Evolutionary conservation across 2,888 invertebrate species (phyloP).

Genomic region (Dicyrtomina minuta): DNA sequence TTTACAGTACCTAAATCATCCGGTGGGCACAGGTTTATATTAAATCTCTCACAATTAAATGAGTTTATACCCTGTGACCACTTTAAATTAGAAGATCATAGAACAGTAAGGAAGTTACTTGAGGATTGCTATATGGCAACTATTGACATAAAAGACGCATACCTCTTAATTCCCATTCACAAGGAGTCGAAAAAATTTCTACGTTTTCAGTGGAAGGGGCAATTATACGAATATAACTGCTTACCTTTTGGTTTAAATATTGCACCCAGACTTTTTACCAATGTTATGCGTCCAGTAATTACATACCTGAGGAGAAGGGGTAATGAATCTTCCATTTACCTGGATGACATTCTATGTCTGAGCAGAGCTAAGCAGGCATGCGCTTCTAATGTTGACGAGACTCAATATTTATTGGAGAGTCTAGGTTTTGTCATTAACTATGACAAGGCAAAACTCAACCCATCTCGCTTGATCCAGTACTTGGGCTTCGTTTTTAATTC

Average conservation of each 20-base stretch:
- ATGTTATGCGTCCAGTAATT: not conserved
- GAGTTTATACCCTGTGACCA: not conserved
- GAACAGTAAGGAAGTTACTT: not conserved
- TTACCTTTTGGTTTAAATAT: not conserved
- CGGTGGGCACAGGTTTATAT: not conserved
- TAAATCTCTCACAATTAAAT: not conserved
- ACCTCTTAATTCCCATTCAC: too few relatives aligned
- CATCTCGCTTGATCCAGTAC: not conserved
- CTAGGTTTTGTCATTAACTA: too few relatives aligned
- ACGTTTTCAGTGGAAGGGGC: not conserved
- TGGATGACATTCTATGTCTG: too few relatives aligned
- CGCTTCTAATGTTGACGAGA: too few relatives aligned
- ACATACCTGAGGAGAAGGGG: not conserved
- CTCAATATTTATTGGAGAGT: too few relatives aligned
- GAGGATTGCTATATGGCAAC: not conserved
- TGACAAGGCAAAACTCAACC: not conserved
- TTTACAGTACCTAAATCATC: not conserved
- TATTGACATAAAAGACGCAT: too few relatives aligned
- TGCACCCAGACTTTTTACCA: not conserved
- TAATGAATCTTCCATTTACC: not conserved
- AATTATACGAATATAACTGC: slow-evolving; percentile 1
- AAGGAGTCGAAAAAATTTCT: not conserved
- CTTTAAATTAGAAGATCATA: not conserved
- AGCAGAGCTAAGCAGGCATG: too few relatives aligned
- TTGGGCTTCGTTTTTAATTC: not conserved